These are phyloP conservation scores for Didymodactylos carnosus DNA, from an alignment of 2,888 invertebrate genomes.

Conservation along the genomic window DNA sequence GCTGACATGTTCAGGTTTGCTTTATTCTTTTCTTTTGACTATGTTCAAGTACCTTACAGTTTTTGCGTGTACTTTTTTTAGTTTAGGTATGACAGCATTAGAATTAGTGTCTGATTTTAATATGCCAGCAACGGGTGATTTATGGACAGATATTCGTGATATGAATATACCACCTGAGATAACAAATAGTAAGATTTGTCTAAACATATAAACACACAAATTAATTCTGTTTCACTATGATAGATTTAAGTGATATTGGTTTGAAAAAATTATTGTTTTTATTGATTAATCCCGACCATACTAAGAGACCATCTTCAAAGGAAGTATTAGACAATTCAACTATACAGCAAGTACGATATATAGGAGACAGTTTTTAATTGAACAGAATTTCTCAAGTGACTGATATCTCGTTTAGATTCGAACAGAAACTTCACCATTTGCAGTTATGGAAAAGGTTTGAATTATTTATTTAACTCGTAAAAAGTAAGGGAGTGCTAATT, in stretches of 20 bases:
- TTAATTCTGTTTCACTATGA: neutral
- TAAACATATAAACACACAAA: neutral
- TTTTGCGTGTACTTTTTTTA: conserved; percentile 19
- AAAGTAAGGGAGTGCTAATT: neutral
- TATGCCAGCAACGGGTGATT: conserved; percentile 47
- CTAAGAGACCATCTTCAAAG: conserved; percentile 39
- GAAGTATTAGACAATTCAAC: conserved; percentile 37
- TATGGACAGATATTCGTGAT: conserved; percentile 48
- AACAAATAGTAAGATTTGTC: conserved; percentile 21
- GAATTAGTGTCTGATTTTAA: conserved; percentile 52
- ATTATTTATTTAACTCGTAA: too few species aligned
- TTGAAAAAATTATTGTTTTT: conserved; percentile 39
- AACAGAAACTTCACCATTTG: neutral
- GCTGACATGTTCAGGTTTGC: conserved; percentile 48
- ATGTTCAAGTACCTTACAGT: neutral
- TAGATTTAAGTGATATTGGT: conserved; percentile 36
- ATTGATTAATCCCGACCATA: conserved; percentile 43
- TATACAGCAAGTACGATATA: conserved; percentile 17
- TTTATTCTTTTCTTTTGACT: conserved; percentile 15
- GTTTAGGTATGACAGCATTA: conserved; percentile 51
- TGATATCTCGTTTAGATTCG: neutral
- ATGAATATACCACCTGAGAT: conserved; percentile 40
- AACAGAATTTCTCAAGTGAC: too few species aligned
- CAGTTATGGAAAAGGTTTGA: neutral
- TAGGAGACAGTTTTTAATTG: too few species aligned